phyloP scores from a whole-genome alignment of 92 coral and sea anemone species.

The Hydrozoanthus gracilis region DNA sequence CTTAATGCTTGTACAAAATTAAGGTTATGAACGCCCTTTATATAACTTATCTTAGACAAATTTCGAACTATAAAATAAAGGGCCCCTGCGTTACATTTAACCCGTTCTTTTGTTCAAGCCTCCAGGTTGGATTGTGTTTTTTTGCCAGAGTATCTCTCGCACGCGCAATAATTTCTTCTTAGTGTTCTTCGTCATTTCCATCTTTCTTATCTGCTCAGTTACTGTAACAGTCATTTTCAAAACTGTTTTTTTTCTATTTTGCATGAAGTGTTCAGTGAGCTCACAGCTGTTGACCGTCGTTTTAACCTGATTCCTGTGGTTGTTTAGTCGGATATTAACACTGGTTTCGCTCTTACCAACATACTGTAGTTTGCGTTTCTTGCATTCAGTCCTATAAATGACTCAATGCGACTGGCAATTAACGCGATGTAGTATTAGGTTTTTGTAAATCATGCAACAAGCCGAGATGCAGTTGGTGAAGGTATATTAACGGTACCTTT shows the following conservation, averaged over 20 bases:
- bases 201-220: constrained; percentile 34
- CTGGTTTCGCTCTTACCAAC: constrained; percentile 18
- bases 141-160: too few relatives aligned
- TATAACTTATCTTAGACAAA: constrained; percentile 3
- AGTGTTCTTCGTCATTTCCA: constrained; percentile 13
- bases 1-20: constrained; percentile 7
- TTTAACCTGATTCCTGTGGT: neutral
- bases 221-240: constrained; percentile 36
- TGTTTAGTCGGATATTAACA: constrained; percentile 22
- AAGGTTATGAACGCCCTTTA: constrained; percentile 23
- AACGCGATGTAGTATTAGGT: constrained; percentile 25
- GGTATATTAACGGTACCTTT: constrained; percentile 41
- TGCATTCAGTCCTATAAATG: constrained; percentile 43
- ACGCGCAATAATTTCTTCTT: too few relatives aligned
- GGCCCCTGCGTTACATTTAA: constrained; percentile 14
- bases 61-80: constrained; percentile 18
- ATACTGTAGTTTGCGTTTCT: neutral
- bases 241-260: constrained; percentile 25
- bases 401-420: constrained; percentile 41
- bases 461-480: constrained; percentile 49
- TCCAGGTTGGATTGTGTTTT: constrained; percentile 30
- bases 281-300: constrained; percentile 32
- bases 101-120: constrained; percentile 46
- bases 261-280: constrained; percentile 42
- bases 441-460: constrained; percentile 48